Evolutionary conservation across 2,888 invertebrate species (phyloP).

Genomic region (Leistus spinibarbis): DNA sequence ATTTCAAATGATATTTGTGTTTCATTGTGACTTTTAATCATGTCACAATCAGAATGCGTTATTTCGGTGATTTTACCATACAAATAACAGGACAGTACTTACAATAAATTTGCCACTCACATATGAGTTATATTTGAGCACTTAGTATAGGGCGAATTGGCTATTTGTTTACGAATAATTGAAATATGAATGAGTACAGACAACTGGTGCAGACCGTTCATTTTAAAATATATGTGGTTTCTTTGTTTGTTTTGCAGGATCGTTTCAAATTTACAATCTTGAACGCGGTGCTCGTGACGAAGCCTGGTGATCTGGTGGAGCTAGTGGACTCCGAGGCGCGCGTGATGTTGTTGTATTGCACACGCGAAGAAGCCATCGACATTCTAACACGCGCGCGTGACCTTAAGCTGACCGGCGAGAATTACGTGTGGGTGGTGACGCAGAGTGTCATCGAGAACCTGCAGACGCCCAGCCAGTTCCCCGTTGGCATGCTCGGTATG

Average conservation of each 20-base stretch:
- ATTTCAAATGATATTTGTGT: no score
- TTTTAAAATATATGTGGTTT: background rate
- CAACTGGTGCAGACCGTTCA: no score
- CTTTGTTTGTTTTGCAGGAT: conserved; percentile 55
- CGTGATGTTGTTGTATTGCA: conserved; percentile 91
- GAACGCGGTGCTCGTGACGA: conserved; percentile 83
- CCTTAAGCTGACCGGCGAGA: conserved; percentile 83
- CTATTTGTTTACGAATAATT: no score
- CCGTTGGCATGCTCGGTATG: conserved; percentile 90
- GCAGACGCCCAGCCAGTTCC: conserved; percentile 78
- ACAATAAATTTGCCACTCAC: no score
- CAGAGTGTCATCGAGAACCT: conserved; percentile 89
- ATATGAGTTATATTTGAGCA: no score
- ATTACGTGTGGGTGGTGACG: conserved; percentile 96
- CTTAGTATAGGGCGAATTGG: no score
- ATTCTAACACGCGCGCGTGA: conserved; percentile 79
- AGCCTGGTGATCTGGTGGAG: conserved; percentile 77
- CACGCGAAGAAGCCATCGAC: conserved; percentile 83
- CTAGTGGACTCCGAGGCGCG: conserved; percentile 88
- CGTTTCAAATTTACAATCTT: conserved; percentile 82
- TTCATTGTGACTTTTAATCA: no score
- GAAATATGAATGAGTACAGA: no score
- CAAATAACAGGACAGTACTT: no score
- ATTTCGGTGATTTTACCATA: no score
- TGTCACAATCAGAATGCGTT: no score